phyloP scores from a whole-genome alignment of 2,888 invertebrate genomes.

The Ptychoptera albimana region DNA sequence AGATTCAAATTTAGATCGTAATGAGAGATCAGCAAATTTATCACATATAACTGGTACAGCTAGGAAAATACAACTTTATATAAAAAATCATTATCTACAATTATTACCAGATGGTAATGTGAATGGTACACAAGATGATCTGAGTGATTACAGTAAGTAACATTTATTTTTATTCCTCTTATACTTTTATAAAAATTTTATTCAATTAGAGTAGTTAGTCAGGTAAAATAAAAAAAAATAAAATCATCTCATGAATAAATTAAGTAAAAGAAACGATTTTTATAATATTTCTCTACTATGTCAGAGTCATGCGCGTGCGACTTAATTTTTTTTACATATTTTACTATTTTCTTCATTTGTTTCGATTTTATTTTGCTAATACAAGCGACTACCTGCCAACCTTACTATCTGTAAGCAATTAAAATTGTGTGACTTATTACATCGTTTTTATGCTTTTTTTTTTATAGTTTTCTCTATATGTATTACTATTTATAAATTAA shows the following conservation, averaged over 20 bases:
- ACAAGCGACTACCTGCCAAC: too few relatives aligned
- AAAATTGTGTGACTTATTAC: too few relatives aligned
- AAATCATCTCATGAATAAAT: not conserved
- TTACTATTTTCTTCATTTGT: too few relatives aligned
- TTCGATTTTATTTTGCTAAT: too few relatives aligned
- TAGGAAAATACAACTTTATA: conserved; percentile 68
- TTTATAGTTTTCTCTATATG: too few relatives aligned
- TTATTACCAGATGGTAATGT: conserved; percentile 71
- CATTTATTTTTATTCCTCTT: not conserved
- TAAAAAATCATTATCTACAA: conserved; percentile 70
- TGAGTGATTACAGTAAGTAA: conserved; percentile 71
- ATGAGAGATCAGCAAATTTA: conserved; percentile 60
- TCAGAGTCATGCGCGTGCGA: too few relatives aligned
- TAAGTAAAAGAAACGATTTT: not conserved
- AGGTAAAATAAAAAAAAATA: not conserved
- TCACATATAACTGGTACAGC: conserved; percentile 66
- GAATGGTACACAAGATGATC: conserved; percentile 65
- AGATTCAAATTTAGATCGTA: conserved; percentile 23
- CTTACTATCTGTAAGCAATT: too few relatives aligned
- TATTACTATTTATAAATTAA: too few relatives aligned
- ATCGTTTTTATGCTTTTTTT: too few relatives aligned
- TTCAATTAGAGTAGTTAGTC: conserved; percentile 1
- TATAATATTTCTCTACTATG: too few relatives aligned
- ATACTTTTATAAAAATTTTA: not conserved
- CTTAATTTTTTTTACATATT: too few relatives aligned